phyloP scores from a whole-genome alignment of 2,113 vertebrate species.

The Python bivittatus region DNA sequence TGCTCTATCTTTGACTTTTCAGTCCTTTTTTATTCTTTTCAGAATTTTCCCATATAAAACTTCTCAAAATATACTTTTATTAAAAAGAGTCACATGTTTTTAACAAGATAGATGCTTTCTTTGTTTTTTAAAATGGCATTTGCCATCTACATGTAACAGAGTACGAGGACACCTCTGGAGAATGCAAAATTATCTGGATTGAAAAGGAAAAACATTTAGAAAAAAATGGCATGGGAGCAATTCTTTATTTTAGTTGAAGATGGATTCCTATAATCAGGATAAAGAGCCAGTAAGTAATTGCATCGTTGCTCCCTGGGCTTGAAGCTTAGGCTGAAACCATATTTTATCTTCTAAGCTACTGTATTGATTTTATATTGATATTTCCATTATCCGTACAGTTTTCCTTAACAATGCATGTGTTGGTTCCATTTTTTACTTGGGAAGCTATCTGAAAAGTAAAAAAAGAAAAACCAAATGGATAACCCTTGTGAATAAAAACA shows the following conservation, averaged over 20 bases:
- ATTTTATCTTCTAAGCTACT: constrained; percentile 30
- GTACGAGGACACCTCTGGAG: constrained; percentile 3
- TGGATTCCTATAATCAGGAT: constrained; percentile 47
- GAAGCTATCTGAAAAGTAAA: constrained; percentile 16
- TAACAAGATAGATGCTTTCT: constrained; percentile 22
- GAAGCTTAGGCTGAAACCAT: constrained; percentile 31
- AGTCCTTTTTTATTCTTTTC: not conserved
- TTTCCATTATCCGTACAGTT: constrained; percentile 50
- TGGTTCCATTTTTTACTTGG: constrained; percentile 29
- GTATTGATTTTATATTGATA: constrained; percentile 49
- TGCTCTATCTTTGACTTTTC: not conserved
- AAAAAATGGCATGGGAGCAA: constrained; percentile 23
- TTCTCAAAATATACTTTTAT: not conserved
- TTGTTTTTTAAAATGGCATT: constrained; percentile 28
- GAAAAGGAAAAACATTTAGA: constrained; percentile 30
- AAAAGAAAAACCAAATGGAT: not conserved
- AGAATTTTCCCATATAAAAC: not conserved
- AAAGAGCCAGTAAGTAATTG: constrained; percentile 10
- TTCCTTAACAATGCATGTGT: constrained; percentile 45
- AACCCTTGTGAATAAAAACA: not conserved
- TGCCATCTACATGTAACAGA: constrained; percentile 20
- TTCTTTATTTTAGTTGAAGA: constrained; percentile 31
- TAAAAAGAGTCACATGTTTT: not conserved
- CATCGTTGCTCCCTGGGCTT: constrained; percentile 11
- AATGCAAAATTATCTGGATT: constrained; percentile 27